Evolutionary conservation across 1,140 invertebrate species (phyloP), one percentile per base, ranked within the genome.

Genomic region (Drosophila erecta): DNA sequence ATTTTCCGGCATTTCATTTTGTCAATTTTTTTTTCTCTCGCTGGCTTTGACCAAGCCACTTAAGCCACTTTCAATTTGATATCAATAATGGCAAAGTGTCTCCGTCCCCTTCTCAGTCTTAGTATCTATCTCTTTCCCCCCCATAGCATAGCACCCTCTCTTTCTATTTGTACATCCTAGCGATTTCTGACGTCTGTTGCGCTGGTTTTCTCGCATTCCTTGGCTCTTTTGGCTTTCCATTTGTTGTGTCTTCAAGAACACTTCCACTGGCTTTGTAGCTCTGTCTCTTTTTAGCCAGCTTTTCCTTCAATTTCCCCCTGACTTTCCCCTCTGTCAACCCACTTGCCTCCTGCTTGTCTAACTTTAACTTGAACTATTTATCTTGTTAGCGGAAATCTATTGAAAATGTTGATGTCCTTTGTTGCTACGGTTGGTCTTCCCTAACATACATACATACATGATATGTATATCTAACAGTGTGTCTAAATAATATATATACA

Each of bases 381-480:
- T 87, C 83, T 87, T 87, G 83, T 87, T 87, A 79, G 79, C 79
- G 78, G 76, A 87, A 87, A 87, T 87, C 83, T 87, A 87, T 87
- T 79, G 83, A 87, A 87, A 89, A 87, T 87, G 83, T 79, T 87
- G 85, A 86, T 85, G 69, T 85, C 57, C 50, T 56, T 78, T 85
- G 53, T 81, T 70, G 66, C 40, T 49, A 46, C 35, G 64, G 64
- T 57, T 37, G 44, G 27, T 22, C 50, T 6, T 47, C 20, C 17
- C 20, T n/a, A 37, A 35, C 11, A 5, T 40, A 3, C 11, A 37
- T 62, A 40, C 43, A 27, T 54, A 17, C 17, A 17, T 30, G 30
- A 5, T 37, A 8, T 43, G 14, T 15, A n/a, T 64, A 4, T 54
- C 20, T 47, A 43, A 51, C 38, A 27, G 61, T 56, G 11, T 43